Evolutionary conservation across 2,113 vertebrate genomes (phyloP).

Genomic region (Caracal caracal): DNA sequence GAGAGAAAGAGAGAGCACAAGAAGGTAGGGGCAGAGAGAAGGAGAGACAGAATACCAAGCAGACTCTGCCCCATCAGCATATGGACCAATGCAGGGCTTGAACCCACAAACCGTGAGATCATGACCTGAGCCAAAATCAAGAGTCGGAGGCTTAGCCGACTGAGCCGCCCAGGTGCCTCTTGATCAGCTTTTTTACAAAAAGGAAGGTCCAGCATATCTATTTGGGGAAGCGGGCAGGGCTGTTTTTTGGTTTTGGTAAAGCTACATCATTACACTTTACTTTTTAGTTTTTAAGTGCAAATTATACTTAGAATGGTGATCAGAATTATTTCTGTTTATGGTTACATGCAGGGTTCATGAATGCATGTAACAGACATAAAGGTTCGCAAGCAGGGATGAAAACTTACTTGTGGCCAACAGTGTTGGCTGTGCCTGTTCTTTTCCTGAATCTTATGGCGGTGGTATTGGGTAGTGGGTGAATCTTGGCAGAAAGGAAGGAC

Average conservation of each 20-base stretch:
- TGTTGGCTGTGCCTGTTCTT: constrained; percentile 28
- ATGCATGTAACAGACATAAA: constrained; percentile 29
- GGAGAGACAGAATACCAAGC: too few species aligned
- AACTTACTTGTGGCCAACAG: neutral
- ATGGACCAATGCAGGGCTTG: too few species aligned
- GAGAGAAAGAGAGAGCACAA: too few species aligned
- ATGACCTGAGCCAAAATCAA: too few species aligned
- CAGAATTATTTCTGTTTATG: constrained; percentile 59
- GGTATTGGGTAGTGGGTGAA: neutral
- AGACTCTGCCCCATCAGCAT: too few species aligned
- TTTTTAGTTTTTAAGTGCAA: constrained; percentile 79
- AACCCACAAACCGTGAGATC: too few species aligned
- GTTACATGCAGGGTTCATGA: constrained; percentile 63
- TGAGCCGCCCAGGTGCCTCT: too few species aligned
- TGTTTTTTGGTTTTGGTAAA: constrained; percentile 56
- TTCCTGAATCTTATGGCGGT: neutral
- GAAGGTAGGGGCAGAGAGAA: too few species aligned
- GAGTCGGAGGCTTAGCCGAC: too few species aligned
- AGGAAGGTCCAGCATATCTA: constrained; percentile 35
- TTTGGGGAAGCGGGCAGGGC: constrained; percentile 43
- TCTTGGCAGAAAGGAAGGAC: neutral
- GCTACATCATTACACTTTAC: constrained; percentile 65
- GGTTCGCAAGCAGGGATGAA: constrained; percentile 36
- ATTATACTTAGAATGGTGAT: constrained; percentile 56
- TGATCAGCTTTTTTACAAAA: constrained; percentile 69